Evolutionary conservation across 1,140 invertebrate genomes (phyloP).

Genomic region (Rhizoglyphus robini): DNA sequence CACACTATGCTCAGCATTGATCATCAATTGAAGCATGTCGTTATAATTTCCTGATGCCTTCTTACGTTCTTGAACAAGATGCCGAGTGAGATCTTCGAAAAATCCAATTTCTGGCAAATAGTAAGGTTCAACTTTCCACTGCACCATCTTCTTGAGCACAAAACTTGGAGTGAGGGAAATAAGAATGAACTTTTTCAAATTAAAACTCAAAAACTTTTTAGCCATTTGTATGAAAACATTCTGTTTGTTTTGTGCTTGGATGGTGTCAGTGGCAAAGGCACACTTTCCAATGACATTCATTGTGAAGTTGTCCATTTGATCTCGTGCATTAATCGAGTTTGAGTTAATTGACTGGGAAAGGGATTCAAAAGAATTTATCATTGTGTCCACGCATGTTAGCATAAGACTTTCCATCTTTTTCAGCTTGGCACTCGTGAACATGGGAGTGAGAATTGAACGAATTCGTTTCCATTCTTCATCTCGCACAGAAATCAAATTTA

Average conservation of each 20-base stretch:
- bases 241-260: slow-evolving; percentile 39
- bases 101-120: neutral
- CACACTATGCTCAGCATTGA: neutral
- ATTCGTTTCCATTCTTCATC: slow-evolving; percentile 42
- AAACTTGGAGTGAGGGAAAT: neutral
- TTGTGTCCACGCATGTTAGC: neutral
- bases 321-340: neutral
- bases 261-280: slow-evolving; percentile 40
- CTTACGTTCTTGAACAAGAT: neutral
- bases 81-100: neutral
- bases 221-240: slow-evolving; percentile 32
- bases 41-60: neutral
- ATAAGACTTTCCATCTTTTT: slow-evolving; percentile 39
- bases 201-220: slow-evolving; percentile 23
- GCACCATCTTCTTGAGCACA: neutral
- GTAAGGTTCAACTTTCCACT: neutral
- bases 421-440: slow-evolving; percentile 44
- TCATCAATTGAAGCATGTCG: neutral
- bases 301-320: slow-evolving; percentile 13
- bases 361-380: neutral
- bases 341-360: neutral
- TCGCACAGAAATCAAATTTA: slow-evolving; percentile 1
- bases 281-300: too few species aligned
- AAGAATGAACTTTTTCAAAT: too few species aligned
- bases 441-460: slow-evolving; percentile 39